Conservation (phyloP, 2,888 invertebrate genomes). For the Eupithecia tripunctaria region DNA sequence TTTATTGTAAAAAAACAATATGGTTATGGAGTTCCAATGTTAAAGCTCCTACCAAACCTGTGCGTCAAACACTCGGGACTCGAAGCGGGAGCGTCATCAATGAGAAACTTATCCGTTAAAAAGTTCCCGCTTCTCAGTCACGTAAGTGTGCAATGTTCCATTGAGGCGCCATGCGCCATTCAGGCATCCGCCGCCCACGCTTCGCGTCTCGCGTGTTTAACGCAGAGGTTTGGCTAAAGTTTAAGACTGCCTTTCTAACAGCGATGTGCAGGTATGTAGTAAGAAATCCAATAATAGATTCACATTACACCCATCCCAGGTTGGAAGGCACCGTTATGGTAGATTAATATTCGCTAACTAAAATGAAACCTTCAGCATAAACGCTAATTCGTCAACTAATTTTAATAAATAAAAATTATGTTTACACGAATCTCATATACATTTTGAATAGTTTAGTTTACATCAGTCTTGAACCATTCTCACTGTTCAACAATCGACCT, state of each 20-base stretch:
- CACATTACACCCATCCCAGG: not conserved
- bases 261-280: not conserved
- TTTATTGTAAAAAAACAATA: not conserved
- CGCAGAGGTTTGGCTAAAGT: no score
- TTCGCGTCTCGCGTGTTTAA: no score
- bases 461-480: slow-evolving; percentile 57
- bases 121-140: no score
- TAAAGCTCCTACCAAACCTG: no score
- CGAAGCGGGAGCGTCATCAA: no score
- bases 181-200: no score
- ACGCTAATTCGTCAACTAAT: slow-evolving; percentile 9
- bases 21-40: not conserved
- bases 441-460: slow-evolving; percentile 45
- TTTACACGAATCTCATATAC: slow-evolving; percentile 51
- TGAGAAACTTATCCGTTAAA: no score
- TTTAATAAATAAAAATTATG: slow-evolving; percentile 24
- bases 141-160: no score
- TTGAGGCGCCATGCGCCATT: no score
- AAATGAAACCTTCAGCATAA: not conserved
- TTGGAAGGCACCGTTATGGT: not conserved
- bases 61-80: no score
- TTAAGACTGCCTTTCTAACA: not conserved
- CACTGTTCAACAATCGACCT: slow-evolving; percentile 38
- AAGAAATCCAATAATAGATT: not conserved
- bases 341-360: not conserved